Base-by-base conservation (phyloP, 2,888 invertebrate genomes). In the Malachius bipustulatus region DNA sequence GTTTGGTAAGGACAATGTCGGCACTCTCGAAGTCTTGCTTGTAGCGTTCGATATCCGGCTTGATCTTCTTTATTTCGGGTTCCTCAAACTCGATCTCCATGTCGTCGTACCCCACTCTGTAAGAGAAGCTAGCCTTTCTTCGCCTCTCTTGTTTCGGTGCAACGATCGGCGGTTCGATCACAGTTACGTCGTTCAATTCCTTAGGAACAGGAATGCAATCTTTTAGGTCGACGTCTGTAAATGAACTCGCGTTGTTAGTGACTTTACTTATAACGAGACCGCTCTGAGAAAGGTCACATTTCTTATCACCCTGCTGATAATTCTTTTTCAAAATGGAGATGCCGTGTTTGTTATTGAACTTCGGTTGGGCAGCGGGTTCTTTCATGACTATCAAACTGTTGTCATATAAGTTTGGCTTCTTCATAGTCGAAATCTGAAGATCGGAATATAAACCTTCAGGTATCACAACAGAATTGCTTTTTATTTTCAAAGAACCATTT, bases 271-370 rank as follows among this genome's bases (percentile, higher is more conserved):
- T 43, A 34, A 46, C 41, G 35, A 46, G 43, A 43, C 33, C 46
- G 38, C 39, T 47, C 9, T 38, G 31, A 30, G 45, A 16, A 35
- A 14, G 14, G 1, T 1, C 11, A 14, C 10, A n/a, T 8, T 9
- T 13, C 9, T 14, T 8, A 15, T 29, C 14, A 12, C 47, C 35
- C 42, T 39, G 36, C 40, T 36, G 39, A 35, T 49, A 52, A 35
- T 52, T 56, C 39, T 58, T 59, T 44, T 61, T 62, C 36, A 62
- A 47, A 36, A 62, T 60, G 0, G 60, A 50, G 62, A 71, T 10
- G 58, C 71, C 40, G 64, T 59, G 59, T 40, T 54, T 54, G 2
- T 70, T 2, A 47, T 64, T n/a, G n/a, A n/a, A n/a, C n/a, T n/a
- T n/a, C n/a, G n/a, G n/a, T n/a, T n/a, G n/a, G n/a, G n/a, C n/a